A percentile compares a stretch with the other conserved stretches of the same genome.
These are phyloP conservation scores for Hoplodrina ambigua DNA, from an alignment of 2,888 invertebrate genomes.

Conservation along the genomic window DNA sequence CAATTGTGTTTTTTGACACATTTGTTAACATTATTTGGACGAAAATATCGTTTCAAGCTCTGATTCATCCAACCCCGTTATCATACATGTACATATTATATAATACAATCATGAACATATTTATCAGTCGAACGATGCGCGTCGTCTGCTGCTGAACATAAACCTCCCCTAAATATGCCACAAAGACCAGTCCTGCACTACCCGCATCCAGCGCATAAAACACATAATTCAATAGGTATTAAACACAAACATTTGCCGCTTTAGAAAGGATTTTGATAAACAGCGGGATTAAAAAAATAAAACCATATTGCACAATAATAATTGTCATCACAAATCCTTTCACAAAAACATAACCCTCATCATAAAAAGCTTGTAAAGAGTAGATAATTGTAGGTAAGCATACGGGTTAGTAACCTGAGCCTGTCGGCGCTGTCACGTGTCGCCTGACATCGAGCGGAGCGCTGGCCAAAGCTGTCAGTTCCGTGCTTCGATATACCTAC, in stretches of 20 bases:
- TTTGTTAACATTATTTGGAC: too few species aligned
- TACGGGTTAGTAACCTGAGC: slow-evolving; percentile 5
- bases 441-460: slow-evolving; percentile 35
- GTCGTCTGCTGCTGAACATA: too few species aligned
- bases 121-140: too few species aligned
- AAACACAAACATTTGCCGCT: background rate
- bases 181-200: too few species aligned
- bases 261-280: background rate
- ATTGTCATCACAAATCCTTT: background rate
- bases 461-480: slow-evolving; percentile 52
- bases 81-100: too few species aligned
- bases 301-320: background rate
- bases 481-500: slow-evolving; percentile 22
- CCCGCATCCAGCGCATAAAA: too few species aligned
- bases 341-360: background rate
- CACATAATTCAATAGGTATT: too few species aligned
- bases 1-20: too few species aligned
- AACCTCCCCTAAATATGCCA: too few species aligned
- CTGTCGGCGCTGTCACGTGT: slow-evolving; percentile 33
- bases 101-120: too few species aligned
- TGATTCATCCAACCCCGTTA: too few species aligned
- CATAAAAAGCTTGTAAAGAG: slow-evolving; percentile 17
- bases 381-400: slow-evolving; percentile 11
- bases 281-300: background rate
- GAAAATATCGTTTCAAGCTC: too few species aligned